These are phyloP conservation scores for Cerastis leucographa DNA, from an alignment of 2,888 invertebrate genomes.

Conservation along the genomic window DNA sequence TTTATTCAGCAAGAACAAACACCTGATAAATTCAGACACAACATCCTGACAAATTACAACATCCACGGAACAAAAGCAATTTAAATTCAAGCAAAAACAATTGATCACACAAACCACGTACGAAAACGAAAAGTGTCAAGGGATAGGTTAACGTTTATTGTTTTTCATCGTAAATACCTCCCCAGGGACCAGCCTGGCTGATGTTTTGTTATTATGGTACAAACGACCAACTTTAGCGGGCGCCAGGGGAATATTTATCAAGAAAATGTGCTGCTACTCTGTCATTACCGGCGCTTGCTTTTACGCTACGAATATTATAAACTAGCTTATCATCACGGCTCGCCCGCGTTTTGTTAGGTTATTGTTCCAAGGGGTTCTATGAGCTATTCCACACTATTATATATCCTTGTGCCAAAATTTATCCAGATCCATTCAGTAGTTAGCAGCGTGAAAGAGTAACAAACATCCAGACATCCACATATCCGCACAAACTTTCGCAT, in stretches of 20 bases:
- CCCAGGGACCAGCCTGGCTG: constrained; percentile 49
- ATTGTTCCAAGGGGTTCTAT: too few species aligned
- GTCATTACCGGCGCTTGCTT: constrained; percentile 53
- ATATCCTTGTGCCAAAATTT: background rate
- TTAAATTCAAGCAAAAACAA: constrained; percentile 50
- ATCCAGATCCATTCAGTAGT: background rate
- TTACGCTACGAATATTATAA: constrained; percentile 19
- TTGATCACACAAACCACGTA: constrained; percentile 57
- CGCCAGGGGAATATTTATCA: constrained; percentile 64
- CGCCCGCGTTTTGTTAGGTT: background rate
- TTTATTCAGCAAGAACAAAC: background rate
- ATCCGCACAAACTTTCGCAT: background rate
- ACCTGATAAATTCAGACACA: background rate
- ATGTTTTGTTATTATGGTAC: constrained; percentile 59
- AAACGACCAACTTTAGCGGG: constrained; percentile 60
- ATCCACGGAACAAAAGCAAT: constrained; percentile 24
- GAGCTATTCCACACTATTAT: background rate
- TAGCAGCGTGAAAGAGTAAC: background rate
- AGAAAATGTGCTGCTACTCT: constrained; percentile 50
- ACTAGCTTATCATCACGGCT: too few species aligned
- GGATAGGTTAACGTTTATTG: constrained; percentile 72
- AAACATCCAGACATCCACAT: too few species aligned
- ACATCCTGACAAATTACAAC: constrained; percentile 35
- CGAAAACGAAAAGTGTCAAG: constrained; percentile 49
- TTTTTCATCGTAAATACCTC: constrained; percentile 68